Evolutionary conservation across 2,113 vertebrate genomes (phyloP).

Genomic region (Serinus canaria): DNA sequence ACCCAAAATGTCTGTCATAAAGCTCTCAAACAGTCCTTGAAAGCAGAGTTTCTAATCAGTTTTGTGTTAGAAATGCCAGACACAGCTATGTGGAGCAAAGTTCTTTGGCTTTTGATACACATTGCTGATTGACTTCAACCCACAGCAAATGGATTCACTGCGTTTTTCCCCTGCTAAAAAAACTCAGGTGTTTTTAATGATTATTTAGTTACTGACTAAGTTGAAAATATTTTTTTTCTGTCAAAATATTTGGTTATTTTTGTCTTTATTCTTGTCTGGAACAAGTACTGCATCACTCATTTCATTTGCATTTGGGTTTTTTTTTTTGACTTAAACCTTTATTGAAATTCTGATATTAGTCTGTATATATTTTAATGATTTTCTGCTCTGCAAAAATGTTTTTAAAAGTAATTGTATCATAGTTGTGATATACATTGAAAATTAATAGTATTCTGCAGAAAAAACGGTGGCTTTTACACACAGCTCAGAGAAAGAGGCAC

Average conservation of each 20-base stretch:
- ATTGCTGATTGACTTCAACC: not conserved
- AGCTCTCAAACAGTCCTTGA: not conserved
- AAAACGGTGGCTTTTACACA: not conserved
- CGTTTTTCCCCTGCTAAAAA: not conserved
- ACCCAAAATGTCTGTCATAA: not conserved
- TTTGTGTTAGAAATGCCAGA: not conserved
- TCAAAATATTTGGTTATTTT: not conserved
- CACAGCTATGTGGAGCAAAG: not conserved
- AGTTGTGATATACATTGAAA: not conserved
- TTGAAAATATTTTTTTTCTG: not conserved
- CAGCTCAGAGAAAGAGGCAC: not conserved
- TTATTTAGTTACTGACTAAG: not conserved
- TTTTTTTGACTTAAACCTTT: not conserved
- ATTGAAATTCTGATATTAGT: not conserved
- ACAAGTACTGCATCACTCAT: not conserved
- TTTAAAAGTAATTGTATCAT: not conserved
- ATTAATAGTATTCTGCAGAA: not conserved
- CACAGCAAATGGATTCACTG: not conserved
- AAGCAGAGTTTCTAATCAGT: not conserved
- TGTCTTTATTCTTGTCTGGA: not conserved
- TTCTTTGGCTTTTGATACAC: not conserved
- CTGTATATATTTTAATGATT: not conserved
- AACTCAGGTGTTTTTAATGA: not conserved
- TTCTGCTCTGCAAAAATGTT: not conserved
- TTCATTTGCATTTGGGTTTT: not conserved